Evolutionary conservation across 2,113 vertebrate species (phyloP).

Genomic region (Ceyx margarethae): DNA sequence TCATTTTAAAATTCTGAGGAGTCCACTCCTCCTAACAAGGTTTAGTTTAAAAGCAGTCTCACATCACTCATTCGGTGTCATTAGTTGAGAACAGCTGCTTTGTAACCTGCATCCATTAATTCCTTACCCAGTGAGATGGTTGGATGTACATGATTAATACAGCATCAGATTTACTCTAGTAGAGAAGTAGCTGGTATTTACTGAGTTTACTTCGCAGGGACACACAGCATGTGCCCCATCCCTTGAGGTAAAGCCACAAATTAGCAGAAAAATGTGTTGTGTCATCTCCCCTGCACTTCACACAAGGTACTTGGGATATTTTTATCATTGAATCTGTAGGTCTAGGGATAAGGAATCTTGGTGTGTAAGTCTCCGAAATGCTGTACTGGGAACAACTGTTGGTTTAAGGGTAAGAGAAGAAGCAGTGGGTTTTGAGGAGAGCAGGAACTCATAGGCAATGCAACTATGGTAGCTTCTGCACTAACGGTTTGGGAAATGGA

Average conservation of each 20-base stretch:
- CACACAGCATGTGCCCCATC: accelerated
- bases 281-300: neutral
- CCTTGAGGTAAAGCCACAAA: neutral
- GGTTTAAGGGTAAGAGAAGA: neutral
- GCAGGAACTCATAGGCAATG: neutral
- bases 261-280: neutral
- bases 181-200: neutral
- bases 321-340: neutral
- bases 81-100: neutral
- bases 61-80: accelerated
- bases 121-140: neutral
- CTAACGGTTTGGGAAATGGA: neutral
- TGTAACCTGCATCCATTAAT: neutral
- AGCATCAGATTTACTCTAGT: neutral
- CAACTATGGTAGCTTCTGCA: neutral
- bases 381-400: neutral
- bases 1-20: neutral
- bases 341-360: neutral
- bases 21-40: neutral
- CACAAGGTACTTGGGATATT: neutral
- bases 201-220: neutral
- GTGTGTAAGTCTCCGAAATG: neutral
- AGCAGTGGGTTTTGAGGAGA: neutral
- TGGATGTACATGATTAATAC: accelerated
- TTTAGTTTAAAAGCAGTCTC: neutral